Conservation (phyloP, 2,113 vertebrate species). For the Thymallus thymallus region DNA sequence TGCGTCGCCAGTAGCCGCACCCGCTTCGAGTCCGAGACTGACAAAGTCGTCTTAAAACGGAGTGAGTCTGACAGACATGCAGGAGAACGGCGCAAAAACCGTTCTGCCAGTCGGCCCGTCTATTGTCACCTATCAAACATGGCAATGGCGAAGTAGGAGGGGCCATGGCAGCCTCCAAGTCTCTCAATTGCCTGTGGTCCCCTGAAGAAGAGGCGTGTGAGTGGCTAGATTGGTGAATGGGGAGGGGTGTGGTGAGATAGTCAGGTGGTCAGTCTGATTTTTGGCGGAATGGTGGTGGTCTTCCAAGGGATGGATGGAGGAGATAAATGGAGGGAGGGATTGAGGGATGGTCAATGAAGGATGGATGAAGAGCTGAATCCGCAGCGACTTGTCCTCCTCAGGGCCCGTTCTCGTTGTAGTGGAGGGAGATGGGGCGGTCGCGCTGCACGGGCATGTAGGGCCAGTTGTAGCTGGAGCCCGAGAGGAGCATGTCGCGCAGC, state of each 20-base stretch:
- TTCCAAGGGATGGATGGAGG: conserved; percentile 43
- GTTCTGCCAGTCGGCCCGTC: conserved; percentile 40
- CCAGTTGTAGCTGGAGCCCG: conserved; percentile 85
- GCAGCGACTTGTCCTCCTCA: conserved; percentile 42
- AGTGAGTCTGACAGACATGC: conserved; percentile 64
- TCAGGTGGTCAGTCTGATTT: neutral
- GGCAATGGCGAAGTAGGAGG: conserved; percentile 10
- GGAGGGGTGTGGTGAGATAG: neutral
- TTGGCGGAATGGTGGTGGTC: no score
- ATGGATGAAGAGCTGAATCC: neutral
- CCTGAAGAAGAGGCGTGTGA: conserved; percentile 9
- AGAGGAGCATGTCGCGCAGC: conserved; percentile 85
- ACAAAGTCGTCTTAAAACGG: neutral
- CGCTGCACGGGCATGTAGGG: conserved; percentile 84
- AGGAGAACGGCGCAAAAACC: conserved; percentile 52
- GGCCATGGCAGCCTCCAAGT: conserved; percentile 15
- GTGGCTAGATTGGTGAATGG: conserved; percentile 26
- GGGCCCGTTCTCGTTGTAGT: conserved; percentile 80
- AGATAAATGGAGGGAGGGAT: conserved; percentile 17
- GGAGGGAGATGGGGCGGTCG: conserved; percentile 73
- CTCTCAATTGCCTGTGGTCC: conserved; percentile 28
- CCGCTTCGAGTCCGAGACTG: conserved; percentile 24
- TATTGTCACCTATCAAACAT: conserved; percentile 42
- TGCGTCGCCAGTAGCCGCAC: conserved; percentile 10
- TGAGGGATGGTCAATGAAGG: neutral